Percentiles rank a stretch among this genome's conserved stretches.
phyloP scores from a whole-genome alignment of 2,113 vertebrate species.

The Cnemophilus loriae region DNA sequence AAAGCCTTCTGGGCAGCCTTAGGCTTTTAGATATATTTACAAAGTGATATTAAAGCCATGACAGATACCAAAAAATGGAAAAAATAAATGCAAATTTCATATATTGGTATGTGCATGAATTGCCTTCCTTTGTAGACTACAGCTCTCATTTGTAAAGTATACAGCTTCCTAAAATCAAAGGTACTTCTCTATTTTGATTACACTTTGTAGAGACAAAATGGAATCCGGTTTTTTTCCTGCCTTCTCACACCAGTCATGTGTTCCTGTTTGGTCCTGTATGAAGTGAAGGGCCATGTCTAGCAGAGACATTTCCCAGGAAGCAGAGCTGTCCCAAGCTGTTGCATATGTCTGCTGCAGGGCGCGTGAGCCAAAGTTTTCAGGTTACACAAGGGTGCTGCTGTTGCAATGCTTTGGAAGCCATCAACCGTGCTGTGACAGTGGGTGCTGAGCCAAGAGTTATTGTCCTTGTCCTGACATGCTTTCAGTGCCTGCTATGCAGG shows the following conservation, averaged over 20 bases:
- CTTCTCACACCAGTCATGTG: background rate
- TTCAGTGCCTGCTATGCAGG: background rate
- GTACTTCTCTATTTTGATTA: background rate
- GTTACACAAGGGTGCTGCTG: background rate
- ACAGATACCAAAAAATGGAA: background rate
- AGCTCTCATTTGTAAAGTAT: background rate
- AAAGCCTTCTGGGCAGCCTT: background rate
- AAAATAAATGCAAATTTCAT: accelerated
- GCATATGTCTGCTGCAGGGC: background rate
- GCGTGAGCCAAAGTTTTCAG: background rate
- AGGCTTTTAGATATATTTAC: background rate
- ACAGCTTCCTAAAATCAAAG: background rate
- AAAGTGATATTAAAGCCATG: background rate
- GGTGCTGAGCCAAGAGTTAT: background rate
- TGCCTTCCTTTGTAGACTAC: background rate
- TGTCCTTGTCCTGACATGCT: background rate
- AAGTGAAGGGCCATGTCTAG: background rate
- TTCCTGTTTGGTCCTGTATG: background rate
- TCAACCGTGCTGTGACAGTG: accelerated
- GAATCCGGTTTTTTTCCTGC: background rate
- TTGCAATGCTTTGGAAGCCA: background rate
- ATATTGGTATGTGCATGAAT: background rate
- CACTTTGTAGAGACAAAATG: background rate
- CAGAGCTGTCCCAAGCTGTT: background rate
- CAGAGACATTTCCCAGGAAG: background rate